Evolutionary conservation across 2,797 vertebrate species (phyloP).

Genomic region (Gymnothorax javanicus): DNA sequence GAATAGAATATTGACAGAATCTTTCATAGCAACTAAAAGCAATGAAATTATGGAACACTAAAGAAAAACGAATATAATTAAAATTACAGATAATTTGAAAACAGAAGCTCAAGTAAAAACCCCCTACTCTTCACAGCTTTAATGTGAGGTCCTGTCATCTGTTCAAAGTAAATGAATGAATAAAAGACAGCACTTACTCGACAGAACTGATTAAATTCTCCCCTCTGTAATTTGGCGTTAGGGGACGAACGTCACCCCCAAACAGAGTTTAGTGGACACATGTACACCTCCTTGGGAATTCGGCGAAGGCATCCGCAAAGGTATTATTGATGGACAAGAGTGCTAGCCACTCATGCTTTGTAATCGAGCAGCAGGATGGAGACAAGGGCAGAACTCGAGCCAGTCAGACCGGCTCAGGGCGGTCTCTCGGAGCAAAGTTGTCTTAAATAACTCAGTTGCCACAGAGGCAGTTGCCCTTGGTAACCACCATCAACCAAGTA

Average conservation of each 20-base stretch:
- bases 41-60: no score
- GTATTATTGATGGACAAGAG: conserved; percentile 70
- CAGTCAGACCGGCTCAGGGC: conserved; percentile 57
- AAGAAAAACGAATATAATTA: no score
- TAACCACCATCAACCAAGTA: conserved; percentile 46
- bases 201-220: not conserved
- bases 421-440: conserved; percentile 47
- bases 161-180: not conserved
- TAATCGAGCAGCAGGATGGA: not conserved
- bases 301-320: conserved; percentile 63
- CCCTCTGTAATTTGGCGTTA: no score
- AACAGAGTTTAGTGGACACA: conserved; percentile 50
- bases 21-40: no score
- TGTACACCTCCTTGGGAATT: conserved; percentile 65
- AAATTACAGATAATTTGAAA: no score
- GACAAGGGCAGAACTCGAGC: conserved; percentile 39
- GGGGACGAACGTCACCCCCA: conserved; percentile 32
- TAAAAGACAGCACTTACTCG: conserved; percentile 28
- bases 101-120: no score
- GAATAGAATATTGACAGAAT: no score
- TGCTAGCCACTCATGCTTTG: conserved; percentile 58
- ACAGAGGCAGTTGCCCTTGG: conserved; percentile 69
- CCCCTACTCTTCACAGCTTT: not conserved
- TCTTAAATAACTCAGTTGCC: conserved; percentile 68
- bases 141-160: not conserved